Evolutionary conservation across 2,113 vertebrate species (phyloP).

Genomic region (Sinocyclocheilus maitianheensis): DNA sequence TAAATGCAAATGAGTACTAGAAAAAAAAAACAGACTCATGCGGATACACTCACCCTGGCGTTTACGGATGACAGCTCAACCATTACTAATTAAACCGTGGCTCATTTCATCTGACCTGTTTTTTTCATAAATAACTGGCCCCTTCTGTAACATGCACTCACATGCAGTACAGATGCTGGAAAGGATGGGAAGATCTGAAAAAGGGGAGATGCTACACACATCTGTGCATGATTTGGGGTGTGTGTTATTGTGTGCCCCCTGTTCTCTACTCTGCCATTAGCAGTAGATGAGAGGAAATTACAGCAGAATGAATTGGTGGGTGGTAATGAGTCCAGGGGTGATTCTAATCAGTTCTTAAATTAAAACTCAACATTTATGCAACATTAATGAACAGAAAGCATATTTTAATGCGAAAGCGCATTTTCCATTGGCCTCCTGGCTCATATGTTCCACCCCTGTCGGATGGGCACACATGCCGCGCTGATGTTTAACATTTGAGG

Average conservation of each 20-base stretch:
- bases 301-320: slow-evolving; percentile 66
- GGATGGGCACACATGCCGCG: slow-evolving; percentile 18
- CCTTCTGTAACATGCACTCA: slow-evolving; percentile 49
- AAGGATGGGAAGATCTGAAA: slow-evolving; percentile 17
- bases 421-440: background rate
- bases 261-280: slow-evolving; percentile 52
- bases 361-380: slow-evolving; percentile 72
- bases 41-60: slow-evolving; percentile 25
- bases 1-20: slow-evolving; percentile 5
- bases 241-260: background rate
- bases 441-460: background rate
- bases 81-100: slow-evolving; percentile 53
- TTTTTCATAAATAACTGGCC: slow-evolving; percentile 58
- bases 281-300: slow-evolving; percentile 58
- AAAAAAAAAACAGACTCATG: slow-evolving; percentile 24
- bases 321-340: slow-evolving; percentile 71
- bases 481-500: slow-evolving; percentile 29
- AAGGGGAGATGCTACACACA: slow-evolving; percentile 41
- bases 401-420: slow-evolving; percentile 47
- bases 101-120: slow-evolving; percentile 46
- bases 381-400: slow-evolving; percentile 71
- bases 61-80: slow-evolving; percentile 59
- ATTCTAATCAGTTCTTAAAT: slow-evolving; percentile 75
- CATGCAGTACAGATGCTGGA: slow-evolving; percentile 3
- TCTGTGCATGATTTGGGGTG: slow-evolving; percentile 26